These are phyloP conservation scores for Erpetoichthys calabaricus DNA, from an alignment of 2,797 vertebrate species.

Conservation along the genomic window DNA sequence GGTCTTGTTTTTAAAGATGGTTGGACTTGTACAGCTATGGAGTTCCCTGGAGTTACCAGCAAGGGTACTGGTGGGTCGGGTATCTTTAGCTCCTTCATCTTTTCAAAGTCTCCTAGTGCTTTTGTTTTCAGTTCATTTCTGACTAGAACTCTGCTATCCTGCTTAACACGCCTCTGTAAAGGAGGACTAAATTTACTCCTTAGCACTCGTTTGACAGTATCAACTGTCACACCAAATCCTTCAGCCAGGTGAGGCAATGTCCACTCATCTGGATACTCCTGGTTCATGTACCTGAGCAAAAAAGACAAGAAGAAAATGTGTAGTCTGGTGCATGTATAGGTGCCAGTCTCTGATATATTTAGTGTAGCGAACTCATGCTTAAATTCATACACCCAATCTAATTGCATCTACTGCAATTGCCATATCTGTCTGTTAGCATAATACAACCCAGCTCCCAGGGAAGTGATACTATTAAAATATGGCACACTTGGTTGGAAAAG, in stretches of 20 bases:
- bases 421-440: no score
- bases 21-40: no score
- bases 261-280: constrained; percentile 74
- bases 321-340: no score
- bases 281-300: constrained; percentile 56
- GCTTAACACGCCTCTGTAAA: constrained; percentile 43
- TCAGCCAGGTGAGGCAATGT: constrained; percentile 59
- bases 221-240: constrained; percentile 61
- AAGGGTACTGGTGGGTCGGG: background rate
- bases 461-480: no score
- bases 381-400: no score
- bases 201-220: constrained; percentile 60
- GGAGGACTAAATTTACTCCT: constrained; percentile 50
- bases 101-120: constrained; percentile 12
- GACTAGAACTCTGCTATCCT: constrained; percentile 48
- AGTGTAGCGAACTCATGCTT: no score
- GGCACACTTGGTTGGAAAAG: no score
- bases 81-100: constrained; percentile 15
- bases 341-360: no score
- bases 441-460: no score
- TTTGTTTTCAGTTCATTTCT: constrained; percentile 20
- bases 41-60: no score
- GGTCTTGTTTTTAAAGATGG: no score
- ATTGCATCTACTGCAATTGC: no score
- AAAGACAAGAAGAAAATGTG: background rate